A percentile compares a stretch with the other conserved stretches of the same genome.
phyloP scores from a whole-genome alignment of 37 sponge, comb jelly and placozoan genomes.

The Dysidea cf. avara region DNA sequence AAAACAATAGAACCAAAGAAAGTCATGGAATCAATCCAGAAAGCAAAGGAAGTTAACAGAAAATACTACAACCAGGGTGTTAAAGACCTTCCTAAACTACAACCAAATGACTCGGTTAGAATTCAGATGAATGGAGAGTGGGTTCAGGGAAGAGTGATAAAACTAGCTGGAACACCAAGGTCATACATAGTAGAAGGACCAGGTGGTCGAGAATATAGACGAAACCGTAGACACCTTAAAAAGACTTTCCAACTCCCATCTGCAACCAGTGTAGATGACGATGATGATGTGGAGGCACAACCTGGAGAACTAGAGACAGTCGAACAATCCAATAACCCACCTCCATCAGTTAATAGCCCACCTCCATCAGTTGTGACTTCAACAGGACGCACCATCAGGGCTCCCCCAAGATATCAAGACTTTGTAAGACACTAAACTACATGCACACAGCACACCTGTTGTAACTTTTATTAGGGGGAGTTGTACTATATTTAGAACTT shows the following conservation, averaged over 20 bases:
- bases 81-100: background rate
- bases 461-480: too few species aligned
- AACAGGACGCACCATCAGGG: too few species aligned
- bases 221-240: conserved; percentile 1
- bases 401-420: too few species aligned
- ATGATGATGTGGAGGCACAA: background rate
- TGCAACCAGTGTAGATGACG: background rate
- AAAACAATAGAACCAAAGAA: background rate
- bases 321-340: too few species aligned
- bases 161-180: background rate
- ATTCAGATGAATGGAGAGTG: background rate
- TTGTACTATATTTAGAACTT: too few species aligned
- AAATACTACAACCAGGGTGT: background rate
- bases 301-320: too few species aligned
- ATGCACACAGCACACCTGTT: too few species aligned
- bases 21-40: background rate
- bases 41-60: background rate
- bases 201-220: background rate
- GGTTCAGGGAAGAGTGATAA: background rate
- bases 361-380: too few species aligned
- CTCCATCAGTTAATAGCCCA: too few species aligned
- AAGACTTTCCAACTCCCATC: background rate
- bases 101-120: background rate
- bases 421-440: too few species aligned
- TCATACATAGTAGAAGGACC: background rate